Conservation (phyloP, 64 coral and sea anemone species). For the Catalaphyllia jardinei region DNA sequence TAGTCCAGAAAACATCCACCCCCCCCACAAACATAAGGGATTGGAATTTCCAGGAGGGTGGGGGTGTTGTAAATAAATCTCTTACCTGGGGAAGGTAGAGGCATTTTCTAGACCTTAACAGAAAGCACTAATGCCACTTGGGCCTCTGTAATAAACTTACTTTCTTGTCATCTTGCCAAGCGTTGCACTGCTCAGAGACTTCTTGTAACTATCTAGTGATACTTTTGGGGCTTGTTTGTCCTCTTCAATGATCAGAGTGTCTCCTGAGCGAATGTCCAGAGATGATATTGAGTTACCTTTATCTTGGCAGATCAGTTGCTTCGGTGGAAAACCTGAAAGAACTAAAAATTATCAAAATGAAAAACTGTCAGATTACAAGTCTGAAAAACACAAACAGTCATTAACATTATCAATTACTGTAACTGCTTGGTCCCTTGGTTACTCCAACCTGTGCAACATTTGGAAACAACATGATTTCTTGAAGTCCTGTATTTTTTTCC, state of each 20-base stretch:
- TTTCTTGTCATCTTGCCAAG: slow-evolving; percentile 21
- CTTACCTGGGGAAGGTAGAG: too few relatives aligned
- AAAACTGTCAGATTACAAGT: background rate
- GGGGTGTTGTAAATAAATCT: too few relatives aligned
- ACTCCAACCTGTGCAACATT: background rate
- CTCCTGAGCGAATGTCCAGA: slow-evolving; percentile 80
- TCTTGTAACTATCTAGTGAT: background rate
- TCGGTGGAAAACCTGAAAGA: slow-evolving; percentile 96
- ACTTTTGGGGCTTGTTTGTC: slow-evolving; percentile 58
- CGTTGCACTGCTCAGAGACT: background rate
- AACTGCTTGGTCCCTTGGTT: too few relatives aligned
- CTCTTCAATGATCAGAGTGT: slow-evolving; percentile 91
- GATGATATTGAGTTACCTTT: slow-evolving; percentile 52
- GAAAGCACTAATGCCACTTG: too few relatives aligned
- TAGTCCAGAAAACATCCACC: too few relatives aligned
- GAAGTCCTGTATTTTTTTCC: background rate
- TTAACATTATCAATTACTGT: too few relatives aligned
- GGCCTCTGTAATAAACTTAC: slow-evolving; percentile 3
- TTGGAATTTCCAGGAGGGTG: too few relatives aligned
- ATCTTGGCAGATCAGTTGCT: slow-evolving; percentile 58
- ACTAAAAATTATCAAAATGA: slow-evolving; percentile 47
- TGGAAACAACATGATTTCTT: background rate
- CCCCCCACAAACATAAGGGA: too few relatives aligned
- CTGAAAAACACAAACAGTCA: background rate
- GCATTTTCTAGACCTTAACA: too few relatives aligned